Percentiles rank a stretch among this genome's conserved stretches.
Conservation (phyloP, 2,888 invertebrate species). For the Scrobipalpa costella region DNA sequence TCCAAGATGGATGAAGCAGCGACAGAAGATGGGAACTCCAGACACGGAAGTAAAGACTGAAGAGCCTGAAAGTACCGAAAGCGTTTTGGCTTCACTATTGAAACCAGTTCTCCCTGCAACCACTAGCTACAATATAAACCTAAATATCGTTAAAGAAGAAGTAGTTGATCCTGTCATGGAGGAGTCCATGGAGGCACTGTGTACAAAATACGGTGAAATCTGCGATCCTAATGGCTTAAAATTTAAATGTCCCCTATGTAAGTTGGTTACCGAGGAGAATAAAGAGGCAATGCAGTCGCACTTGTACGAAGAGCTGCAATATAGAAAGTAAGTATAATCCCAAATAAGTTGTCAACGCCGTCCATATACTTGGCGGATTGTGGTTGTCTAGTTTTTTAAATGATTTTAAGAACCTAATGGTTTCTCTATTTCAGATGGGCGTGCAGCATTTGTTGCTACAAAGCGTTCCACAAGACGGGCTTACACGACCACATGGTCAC, state of each 20-base stretch:
- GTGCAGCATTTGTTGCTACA: constrained; percentile 81
- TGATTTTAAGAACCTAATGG: neutral
- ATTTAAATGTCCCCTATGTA: constrained; percentile 83
- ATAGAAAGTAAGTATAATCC: constrained; percentile 79
- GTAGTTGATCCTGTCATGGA: constrained; percentile 37
- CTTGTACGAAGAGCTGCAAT: constrained; percentile 84
- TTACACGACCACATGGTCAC: constrained; percentile 78
- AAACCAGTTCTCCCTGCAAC: neutral
- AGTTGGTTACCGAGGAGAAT: constrained; percentile 78
- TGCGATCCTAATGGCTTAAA: constrained; percentile 78
- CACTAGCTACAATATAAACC: constrained; percentile 41
- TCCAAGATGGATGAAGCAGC: constrained; percentile 63
- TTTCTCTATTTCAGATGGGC: constrained; percentile 70
- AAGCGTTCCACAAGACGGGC: constrained; percentile 78
- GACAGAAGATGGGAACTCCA: constrained; percentile 42
- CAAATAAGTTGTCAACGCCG: neutral
- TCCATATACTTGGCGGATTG: neutral
- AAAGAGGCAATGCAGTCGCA: constrained; percentile 84
- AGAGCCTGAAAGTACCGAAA: constrained; percentile 24
- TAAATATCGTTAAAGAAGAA: constrained; percentile 67
- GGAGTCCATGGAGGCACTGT: constrained; percentile 53
- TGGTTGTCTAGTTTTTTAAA: too few relatives aligned
- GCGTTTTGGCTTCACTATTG: too few relatives aligned
- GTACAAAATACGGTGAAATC: constrained; percentile 56
- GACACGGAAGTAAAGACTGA: constrained; percentile 55